A percentile compares a stretch with the other conserved stretches of the same genome.
Conservation (phyloP, 2,888 invertebrate species). For the Lepas anatifera region DNA sequence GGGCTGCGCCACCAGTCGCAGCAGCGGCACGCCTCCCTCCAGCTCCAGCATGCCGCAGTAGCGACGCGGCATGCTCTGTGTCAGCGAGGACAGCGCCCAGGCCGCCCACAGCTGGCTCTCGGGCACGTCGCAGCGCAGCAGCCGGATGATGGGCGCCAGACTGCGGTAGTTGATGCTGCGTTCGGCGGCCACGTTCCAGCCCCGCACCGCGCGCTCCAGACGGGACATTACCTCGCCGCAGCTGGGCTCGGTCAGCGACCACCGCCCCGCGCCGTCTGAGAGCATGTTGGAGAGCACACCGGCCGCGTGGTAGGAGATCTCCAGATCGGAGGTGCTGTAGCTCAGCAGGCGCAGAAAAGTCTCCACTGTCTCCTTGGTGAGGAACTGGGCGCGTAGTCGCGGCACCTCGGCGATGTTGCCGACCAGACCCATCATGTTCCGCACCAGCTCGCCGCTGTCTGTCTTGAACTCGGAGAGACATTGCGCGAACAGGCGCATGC, state of each 20-base stretch:
- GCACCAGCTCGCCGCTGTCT: conserved; percentile 72
- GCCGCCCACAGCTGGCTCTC: conserved; percentile 93
- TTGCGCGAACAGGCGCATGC: conserved; percentile 78
- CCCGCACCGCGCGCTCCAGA: conserved; percentile 67
- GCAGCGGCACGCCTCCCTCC: conserved; percentile 67
- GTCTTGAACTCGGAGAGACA: conserved; percentile 45
- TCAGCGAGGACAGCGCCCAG: conserved; percentile 94
- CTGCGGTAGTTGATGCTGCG: conserved; percentile 89
- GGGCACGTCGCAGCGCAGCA: conserved; percentile 54
- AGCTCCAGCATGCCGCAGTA: conserved; percentile 77
- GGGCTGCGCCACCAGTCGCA: conserved; percentile 37
- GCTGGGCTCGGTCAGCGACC: conserved; percentile 60
- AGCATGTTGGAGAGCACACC: conserved; percentile 92
- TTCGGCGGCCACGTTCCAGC: conserved; percentile 76
- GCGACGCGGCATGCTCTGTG: conserved; percentile 33
- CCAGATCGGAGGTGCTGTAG: conserved; percentile 43
- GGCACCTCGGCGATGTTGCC: conserved; percentile 95
- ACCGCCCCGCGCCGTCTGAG: conserved; percentile 73
- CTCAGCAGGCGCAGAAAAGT: conserved; percentile 61
- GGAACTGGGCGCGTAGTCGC: conserved; percentile 61
- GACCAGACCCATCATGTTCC: conserved; percentile 96
- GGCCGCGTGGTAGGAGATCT: conserved; percentile 89
- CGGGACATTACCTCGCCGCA: conserved; percentile 56
- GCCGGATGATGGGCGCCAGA: conserved; percentile 81
- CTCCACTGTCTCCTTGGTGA: conserved; percentile 47